Evolutionary conservation across 2,797 vertebrate genomes (phyloP), one percentile per base, ranked within the genome.

Genomic region (Synanceia verrucosa): DNA sequence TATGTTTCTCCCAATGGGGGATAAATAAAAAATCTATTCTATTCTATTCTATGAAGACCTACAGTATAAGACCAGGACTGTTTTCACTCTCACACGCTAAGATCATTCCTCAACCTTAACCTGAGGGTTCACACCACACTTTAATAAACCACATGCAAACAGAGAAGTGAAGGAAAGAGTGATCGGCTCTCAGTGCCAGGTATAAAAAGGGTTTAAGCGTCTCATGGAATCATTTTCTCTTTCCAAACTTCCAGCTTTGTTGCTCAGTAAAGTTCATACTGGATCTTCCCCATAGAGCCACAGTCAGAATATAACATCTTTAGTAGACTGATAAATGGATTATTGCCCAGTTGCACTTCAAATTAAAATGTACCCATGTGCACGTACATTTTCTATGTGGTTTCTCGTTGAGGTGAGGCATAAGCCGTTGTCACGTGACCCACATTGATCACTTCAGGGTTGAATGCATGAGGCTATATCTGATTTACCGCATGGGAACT

Each of bases 401-500:
- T 55, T 52, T 65, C 63, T 43, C 12, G 9, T 21, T 11, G 50
- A 55, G 24, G 23, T n/a, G 36, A 70, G 62, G 47, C 39, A n/a
- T 21, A 13, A 41, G 53, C 7, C 2, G 1, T 26, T 9, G 41
- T 61, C 60, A 68, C 4, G 12, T 73, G 71, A 60, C 44, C 51
- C 14, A 9, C 66, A 83, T 73, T 34, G 76, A 85, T 75, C 66
- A 65, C 43, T 70, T 64, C 33, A 8, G 57, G 73, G 53, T 51
- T 55, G 65, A 37, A 43, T 36, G 66, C 44, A 34, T 19, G 48
- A 65, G 55, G 65, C 73, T 46, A 26, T 75, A 77, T 85, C 65
- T 56, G 73, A 85, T 85, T 83, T 65, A 74, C 65, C 36, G 34
- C 70, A 68, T 73, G 73, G 53, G 41, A 83, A 78, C 68, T 76